Percentiles rank a stretch among this genome's conserved stretches.
phyloP scores from a whole-genome alignment of 1,140 invertebrate genomes.

The Mizuhopecten yessoensis region DNA sequence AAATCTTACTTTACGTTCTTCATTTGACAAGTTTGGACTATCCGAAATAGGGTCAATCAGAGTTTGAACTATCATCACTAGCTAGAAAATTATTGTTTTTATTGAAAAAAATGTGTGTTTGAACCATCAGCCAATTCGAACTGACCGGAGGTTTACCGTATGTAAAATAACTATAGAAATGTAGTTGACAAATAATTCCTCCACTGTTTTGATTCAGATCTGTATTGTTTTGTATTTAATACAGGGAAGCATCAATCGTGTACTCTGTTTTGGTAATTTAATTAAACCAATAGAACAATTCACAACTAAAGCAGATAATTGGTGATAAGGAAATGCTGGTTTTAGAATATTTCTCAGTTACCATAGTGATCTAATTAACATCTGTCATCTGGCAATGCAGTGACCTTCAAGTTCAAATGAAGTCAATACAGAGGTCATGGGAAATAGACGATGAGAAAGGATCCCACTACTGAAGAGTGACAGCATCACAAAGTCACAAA shows the following conservation, averaged over 20 bases:
- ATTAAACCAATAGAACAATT: neutral
- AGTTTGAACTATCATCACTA: no score
- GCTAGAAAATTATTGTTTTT: no score
- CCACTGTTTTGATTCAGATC: no score
- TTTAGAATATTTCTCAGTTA: neutral
- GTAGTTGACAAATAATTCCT: no score
- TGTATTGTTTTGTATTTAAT: no score
- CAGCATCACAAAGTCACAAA: neutral
- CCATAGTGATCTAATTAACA: neutral
- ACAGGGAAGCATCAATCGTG: neutral
- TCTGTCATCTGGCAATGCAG: conserved; percentile 11
- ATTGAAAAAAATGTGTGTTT: no score
- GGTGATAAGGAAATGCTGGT: neutral
- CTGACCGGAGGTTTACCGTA: no score
- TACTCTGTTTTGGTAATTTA: neutral
- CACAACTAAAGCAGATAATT: neutral
- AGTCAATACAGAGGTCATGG: neutral
- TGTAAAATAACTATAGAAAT: no score
- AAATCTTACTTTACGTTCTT: no score
- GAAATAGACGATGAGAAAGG: neutral
- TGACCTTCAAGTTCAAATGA: neutral
- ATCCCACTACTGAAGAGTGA: neutral
- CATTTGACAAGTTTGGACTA: no score
- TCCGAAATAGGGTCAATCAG: no score
- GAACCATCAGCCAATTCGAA: no score